These are phyloP conservation scores for Remorina albescens DNA, from an alignment of 2,797 vertebrate genomes.

Conservation along the genomic window DNA sequence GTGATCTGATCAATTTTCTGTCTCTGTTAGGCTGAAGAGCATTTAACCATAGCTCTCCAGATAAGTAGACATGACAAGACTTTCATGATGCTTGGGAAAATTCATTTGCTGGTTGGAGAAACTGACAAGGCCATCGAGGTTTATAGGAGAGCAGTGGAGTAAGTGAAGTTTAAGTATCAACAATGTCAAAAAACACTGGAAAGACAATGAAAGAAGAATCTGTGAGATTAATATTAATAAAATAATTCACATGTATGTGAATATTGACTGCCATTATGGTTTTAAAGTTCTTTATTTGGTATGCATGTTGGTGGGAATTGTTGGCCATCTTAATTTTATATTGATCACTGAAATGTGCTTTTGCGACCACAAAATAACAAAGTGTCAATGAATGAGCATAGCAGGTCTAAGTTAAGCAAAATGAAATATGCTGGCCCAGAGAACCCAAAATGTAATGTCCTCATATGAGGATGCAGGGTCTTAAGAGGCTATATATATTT, in stretches of 20 bases:
- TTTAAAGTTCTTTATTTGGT: too few relatives aligned
- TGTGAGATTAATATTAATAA: neutral
- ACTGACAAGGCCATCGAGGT: conserved; percentile 91
- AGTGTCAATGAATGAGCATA: too few relatives aligned
- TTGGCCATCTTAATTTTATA: too few relatives aligned
- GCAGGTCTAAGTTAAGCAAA: too few relatives aligned
- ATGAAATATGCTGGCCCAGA: too few relatives aligned
- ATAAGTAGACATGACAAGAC: conserved; percentile 93
- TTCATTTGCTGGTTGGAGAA: conserved; percentile 90
- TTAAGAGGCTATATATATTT: too few relatives aligned
- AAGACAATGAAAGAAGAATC: neutral
- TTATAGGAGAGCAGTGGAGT: conserved; percentile 94
- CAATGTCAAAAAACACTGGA: neutral
- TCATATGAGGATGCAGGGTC: too few relatives aligned
- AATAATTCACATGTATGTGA: neutral
- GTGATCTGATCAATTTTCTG: conserved; percentile 27
- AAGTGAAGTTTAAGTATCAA: conserved; percentile 72
- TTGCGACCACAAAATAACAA: too few relatives aligned
- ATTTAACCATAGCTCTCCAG: conserved; percentile 91
- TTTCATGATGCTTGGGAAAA: conserved; percentile 93
- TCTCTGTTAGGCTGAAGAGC: conserved; percentile 89
- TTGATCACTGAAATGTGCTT: too few relatives aligned
- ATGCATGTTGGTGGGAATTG: too few relatives aligned
- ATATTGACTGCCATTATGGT: neutral
- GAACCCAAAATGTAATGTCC: too few relatives aligned